phyloP scores from a whole-genome alignment of 2,888 invertebrate genomes.

The Pardosa pseudoannulata region DNA sequence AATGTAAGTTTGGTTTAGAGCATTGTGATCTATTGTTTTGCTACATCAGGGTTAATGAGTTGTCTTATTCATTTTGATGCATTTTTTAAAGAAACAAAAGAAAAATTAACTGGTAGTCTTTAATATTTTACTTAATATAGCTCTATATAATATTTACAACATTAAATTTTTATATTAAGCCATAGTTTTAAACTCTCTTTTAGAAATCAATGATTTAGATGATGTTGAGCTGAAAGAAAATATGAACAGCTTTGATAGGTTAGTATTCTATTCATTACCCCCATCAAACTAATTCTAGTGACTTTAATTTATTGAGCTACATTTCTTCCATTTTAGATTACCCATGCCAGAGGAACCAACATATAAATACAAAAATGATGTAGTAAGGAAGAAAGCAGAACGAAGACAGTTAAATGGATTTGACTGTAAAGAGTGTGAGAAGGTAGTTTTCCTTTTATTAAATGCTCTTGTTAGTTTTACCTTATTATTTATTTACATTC shows the following conservation, averaged over 20 bases:
- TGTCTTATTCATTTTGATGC: too few relatives aligned
- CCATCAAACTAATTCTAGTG: too few relatives aligned
- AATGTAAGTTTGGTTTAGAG: too few relatives aligned
- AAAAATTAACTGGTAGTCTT: too few relatives aligned
- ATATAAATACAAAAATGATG: conserved; percentile 71
- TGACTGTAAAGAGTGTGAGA: conserved; percentile 72
- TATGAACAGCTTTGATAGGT: conserved; percentile 53
- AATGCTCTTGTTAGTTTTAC: not conserved
- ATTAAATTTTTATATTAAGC: too few relatives aligned
- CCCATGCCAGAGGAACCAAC: conserved; percentile 50
- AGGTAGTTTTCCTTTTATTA: conserved; percentile 19
- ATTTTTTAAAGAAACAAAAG: too few relatives aligned
- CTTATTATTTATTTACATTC: not conserved
- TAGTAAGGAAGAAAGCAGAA: conserved; percentile 62
- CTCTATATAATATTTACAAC: too few relatives aligned
- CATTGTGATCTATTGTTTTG: too few relatives aligned
- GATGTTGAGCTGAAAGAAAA: conserved; percentile 15
- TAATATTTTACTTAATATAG: too few relatives aligned
- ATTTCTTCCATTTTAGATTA: conserved; percentile 27
- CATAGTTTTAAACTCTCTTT: too few relatives aligned
- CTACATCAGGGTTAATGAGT: too few relatives aligned
- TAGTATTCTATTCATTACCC: not conserved
- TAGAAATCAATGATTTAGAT: not conserved
- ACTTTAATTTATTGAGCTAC: too few relatives aligned
- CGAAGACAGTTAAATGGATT: conserved; percentile 70